Evolutionary conservation across 2,113 vertebrate genomes (phyloP).

Genomic region (Chrysemys picta): DNA sequence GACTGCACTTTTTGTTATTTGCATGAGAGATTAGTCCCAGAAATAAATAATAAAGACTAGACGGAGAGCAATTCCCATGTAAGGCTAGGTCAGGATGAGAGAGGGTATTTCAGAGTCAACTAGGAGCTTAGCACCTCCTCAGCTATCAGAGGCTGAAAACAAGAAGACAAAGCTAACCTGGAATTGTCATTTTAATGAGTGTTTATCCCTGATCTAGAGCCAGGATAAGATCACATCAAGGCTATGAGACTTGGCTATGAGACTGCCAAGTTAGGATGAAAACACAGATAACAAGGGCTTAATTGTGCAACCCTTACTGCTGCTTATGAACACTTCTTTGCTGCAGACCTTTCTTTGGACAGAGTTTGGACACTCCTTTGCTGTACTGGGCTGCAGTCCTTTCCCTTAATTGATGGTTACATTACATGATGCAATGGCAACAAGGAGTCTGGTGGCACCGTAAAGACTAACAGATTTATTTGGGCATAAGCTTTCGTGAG

Average conservation of each 20-base stretch:
- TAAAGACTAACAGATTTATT: too few species aligned
- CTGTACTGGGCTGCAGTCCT: neutral
- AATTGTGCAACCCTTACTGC: neutral
- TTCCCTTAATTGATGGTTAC: neutral
- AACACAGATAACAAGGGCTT: neutral
- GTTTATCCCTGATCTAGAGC: neutral
- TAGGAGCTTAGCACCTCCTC: neutral
- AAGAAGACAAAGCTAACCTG: neutral
- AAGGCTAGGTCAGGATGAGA: neutral
- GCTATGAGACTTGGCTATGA: too few species aligned
- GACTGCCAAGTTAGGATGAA: neutral
- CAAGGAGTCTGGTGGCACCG: too few species aligned
- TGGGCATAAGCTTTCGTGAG: too few species aligned
- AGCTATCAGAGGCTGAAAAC: neutral
- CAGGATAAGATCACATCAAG: neutral
- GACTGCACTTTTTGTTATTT: neutral
- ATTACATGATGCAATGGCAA: neutral
- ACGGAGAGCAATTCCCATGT: neutral
- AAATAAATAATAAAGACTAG: conserved; percentile 38
- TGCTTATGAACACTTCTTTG: neutral
- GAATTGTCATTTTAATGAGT: neutral
- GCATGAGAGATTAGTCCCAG: conserved; percentile 1
- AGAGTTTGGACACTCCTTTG: neutral
- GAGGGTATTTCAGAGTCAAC: conserved; percentile 7
- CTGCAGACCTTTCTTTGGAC: neutral